Base-by-base conservation (phyloP, 2,888 invertebrate species). In the Sinotaia quadrata region DNA sequence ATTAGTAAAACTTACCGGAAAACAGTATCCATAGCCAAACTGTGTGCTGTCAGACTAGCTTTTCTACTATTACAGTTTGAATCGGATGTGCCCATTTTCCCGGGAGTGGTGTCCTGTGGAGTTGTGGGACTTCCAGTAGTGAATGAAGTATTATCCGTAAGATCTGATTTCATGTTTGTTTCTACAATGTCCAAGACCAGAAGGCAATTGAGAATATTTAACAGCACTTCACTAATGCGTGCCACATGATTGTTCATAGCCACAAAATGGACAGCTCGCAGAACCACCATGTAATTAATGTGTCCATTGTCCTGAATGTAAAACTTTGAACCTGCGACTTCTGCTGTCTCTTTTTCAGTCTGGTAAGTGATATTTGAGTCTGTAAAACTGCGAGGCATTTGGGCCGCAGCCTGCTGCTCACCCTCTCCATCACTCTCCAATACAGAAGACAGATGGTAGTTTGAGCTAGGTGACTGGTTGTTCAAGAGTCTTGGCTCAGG, bases 241-340 rank as follows among this genome's bases (percentile, higher is more conserved):
- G 96, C 90, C 0, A 95, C 95, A 73, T 92, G 92, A 83, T 97
- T 96, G 86, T 96, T 92, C 75, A 95, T 91, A 1, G 95, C 93
- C 12, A 96, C 93, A 68, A 93, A 92, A 85, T 96, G 95, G 0
- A 96, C 92, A 8, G 95, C 96, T 93, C 96, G 85, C 12, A 91
- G 85, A 18, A 86, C 78, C 21, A 85, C 94, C 90, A 94, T 93
- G 77, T 95, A 92, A 87, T 97, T 95, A 69, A 99, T 93, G 84
- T 97, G 95, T 0, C 99, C 98, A 80, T 97, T 96, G 81, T 94
- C 93, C 34, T 96, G 97, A 69, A 98, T 97, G 85, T 97, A 99
- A 85, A 94, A 92, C 27, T 93, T 90, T 0, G 98, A 87, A 3
- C 88, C 88, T 1, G 94, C 93, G 71, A 94, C 91, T 84, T 96